Conservation (phyloP, 2,888 invertebrate genomes). For the Euproctis similis region DNA sequence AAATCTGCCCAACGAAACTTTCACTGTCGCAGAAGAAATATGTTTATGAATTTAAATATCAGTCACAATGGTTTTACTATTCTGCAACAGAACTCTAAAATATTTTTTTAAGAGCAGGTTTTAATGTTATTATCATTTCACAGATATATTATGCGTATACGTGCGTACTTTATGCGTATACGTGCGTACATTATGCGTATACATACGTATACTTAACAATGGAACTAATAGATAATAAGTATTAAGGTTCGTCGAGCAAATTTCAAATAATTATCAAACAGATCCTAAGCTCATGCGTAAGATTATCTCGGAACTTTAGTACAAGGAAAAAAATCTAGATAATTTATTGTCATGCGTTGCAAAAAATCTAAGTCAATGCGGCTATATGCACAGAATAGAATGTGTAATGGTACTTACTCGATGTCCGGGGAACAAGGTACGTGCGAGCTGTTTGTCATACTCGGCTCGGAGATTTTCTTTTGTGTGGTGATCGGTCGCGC, state of each 20-base stretch:
- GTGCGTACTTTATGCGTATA: no score
- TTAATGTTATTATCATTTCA: no score
- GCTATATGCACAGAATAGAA: conserved; percentile 16
- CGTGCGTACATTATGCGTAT: no score
- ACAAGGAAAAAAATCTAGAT: conserved; percentile 16
- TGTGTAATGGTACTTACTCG: conserved; percentile 73
- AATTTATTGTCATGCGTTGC: conserved; percentile 29
- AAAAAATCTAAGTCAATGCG: conserved; percentile 21
- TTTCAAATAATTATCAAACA: conserved; percentile 3
- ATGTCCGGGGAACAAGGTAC: conserved; percentile 81
- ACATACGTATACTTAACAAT: no score
- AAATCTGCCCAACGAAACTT: conserved; percentile 1
- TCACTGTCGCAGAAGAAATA: no score
- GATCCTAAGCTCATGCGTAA: conserved; percentile 8
- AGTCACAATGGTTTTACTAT: no score
- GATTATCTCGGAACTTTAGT: conserved; percentile 17
- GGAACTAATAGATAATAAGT: no score
- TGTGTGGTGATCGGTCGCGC: conserved; percentile 53
- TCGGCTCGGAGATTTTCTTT: conserved; percentile 72
- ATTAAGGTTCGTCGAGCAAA: neutral
- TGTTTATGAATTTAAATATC: no score
- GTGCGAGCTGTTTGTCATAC: conserved; percentile 73
- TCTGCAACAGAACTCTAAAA: no score
- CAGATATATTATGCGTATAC: no score
- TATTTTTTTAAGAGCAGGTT: no score